Conservation (phyloP, 2,113 vertebrate species). For the Ammodytes marinus region DNA sequence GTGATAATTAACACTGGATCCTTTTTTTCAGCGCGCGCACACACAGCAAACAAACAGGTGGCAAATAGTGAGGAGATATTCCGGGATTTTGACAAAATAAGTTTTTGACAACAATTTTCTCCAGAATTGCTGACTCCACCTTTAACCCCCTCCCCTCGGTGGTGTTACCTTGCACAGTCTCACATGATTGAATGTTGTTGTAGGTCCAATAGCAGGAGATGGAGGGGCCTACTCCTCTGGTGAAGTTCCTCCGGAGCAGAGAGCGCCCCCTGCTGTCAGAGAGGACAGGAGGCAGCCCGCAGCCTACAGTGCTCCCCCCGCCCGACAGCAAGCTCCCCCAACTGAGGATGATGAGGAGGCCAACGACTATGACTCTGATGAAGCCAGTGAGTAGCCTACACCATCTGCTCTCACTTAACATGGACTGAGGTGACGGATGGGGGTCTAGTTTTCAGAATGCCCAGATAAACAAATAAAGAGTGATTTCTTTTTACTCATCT, state of each 20-base stretch:
- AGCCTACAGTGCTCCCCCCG: conserved; percentile 60
- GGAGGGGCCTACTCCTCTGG: conserved; percentile 68
- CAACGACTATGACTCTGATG: conserved; percentile 97
- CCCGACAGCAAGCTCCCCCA: conserved; percentile 80
- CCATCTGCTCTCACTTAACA: conserved; percentile 42
- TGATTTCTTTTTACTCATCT: conserved; percentile 19
- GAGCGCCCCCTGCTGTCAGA: conserved; percentile 73
- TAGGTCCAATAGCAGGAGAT: conserved; percentile 65
- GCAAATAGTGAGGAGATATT: no score
- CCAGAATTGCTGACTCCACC: no score
- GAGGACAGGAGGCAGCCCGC: conserved; percentile 87
- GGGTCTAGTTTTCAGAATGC: conserved; percentile 1
- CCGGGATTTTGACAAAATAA: no score
- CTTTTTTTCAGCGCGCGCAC: no score
- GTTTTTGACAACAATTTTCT: no score
- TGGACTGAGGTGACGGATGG: conserved; percentile 21
- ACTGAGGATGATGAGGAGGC: conserved; percentile 91
- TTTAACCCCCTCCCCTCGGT: not conserved
- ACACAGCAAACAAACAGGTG: no score
- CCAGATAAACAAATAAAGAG: no score
- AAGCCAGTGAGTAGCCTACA: conserved; percentile 89
- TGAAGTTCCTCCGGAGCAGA: conserved; percentile 80
- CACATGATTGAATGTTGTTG: conserved; percentile 36
- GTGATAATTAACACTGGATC: no score
- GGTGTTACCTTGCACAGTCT: conserved; percentile 18